phyloP scores from a whole-genome alignment of 2,113 vertebrate genomes.

The Nettapus auritus region DNA sequence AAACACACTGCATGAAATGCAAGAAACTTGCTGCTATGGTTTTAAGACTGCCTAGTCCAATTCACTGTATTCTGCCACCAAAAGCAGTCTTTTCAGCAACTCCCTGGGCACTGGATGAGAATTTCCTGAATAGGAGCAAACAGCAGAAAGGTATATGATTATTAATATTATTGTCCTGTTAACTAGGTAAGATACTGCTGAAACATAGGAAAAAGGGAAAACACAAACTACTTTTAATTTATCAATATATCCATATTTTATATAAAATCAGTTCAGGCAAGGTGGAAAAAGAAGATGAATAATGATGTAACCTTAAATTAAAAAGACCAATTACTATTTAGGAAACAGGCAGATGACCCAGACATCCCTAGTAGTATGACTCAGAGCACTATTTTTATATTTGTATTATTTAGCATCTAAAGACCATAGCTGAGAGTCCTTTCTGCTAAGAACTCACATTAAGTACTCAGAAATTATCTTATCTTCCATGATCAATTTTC shows the following conservation, averaged over 20 bases:
- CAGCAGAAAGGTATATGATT: neutral
- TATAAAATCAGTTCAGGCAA: neutral
- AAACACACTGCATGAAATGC: fast-evolving
- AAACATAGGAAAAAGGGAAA: neutral
- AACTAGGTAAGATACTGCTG: neutral
- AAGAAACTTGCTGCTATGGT: neutral
- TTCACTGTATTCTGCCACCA: neutral
- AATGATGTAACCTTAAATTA: conserved; percentile 22
- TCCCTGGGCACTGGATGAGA: neutral
- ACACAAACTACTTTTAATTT: neutral
- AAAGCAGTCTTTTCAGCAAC: neutral
- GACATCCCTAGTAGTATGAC: neutral
- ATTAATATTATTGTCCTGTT: neutral
- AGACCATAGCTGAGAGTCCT: conserved; percentile 15
- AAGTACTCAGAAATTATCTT: conserved; percentile 17
- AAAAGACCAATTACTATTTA: conserved; percentile 45
- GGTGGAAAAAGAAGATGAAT: neutral
- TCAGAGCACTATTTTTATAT: conserved; percentile 47
- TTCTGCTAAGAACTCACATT: conserved; percentile 8
- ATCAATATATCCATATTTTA: neutral
- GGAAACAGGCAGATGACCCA: conserved; percentile 43
- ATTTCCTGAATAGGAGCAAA: neutral
- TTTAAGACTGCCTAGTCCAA: neutral
- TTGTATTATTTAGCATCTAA: conserved; percentile 43
- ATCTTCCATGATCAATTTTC: neutral